Percentiles rank a stretch among this genome's conserved stretches.
phyloP scores from a whole-genome alignment of 2,113 vertebrate species.

The Tragulus kanchil region DNA sequence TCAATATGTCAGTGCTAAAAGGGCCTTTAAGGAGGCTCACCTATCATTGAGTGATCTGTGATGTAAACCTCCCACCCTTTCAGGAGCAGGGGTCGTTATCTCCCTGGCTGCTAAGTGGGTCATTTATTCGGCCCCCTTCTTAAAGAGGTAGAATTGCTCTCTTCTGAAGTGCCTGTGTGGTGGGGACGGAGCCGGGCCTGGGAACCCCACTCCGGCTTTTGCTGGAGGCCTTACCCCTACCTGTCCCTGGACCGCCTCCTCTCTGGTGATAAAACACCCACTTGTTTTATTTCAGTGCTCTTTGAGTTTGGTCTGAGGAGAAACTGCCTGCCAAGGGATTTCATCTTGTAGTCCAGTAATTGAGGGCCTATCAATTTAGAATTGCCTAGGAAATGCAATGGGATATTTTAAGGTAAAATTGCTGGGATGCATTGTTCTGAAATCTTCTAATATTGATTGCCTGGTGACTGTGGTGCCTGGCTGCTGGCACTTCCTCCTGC shows the following conservation, averaged over 20 bases:
- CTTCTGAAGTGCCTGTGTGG: background rate
- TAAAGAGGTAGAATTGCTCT: background rate
- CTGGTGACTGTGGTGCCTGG: background rate
- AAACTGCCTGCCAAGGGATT: conserved; percentile 56
- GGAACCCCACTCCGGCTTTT: background rate
- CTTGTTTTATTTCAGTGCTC: background rate
- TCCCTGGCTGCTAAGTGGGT: background rate
- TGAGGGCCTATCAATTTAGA: conserved; percentile 64
- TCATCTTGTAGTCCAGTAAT: background rate
- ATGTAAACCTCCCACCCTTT: background rate
- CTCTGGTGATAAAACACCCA: background rate
- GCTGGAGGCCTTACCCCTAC: background rate
- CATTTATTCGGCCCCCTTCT: conserved; percentile 52
- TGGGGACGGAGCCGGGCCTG: background rate
- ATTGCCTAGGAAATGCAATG: conserved; percentile 11
- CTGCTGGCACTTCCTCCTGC: background rate
- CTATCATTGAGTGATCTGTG: conserved; percentile 1
- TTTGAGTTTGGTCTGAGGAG: background rate
- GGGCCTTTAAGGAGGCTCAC: conserved; percentile 75
- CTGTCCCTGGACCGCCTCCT: background rate
- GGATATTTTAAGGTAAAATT: conserved; percentile 25
- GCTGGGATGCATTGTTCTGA: background rate
- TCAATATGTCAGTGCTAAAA: conserved; percentile 76
- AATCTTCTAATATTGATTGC: conserved; percentile 27
- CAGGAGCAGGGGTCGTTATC: background rate